Conservation (phyloP, 2,113 vertebrate species). For the Heterochromis multidens region DNA sequence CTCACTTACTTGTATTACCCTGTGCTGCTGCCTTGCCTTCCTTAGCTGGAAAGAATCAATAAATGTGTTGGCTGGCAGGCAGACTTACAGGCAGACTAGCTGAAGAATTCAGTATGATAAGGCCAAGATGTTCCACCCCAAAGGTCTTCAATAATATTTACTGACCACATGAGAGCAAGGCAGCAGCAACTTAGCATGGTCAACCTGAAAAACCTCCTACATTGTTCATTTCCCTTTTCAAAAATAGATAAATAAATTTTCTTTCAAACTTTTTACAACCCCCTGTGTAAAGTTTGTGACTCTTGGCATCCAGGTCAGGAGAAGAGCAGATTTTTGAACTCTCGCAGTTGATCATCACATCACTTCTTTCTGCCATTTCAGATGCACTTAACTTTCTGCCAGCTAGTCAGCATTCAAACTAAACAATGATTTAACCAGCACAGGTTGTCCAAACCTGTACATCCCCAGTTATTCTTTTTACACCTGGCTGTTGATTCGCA, state of each 20-base stretch:
- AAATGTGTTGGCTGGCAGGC: not conserved
- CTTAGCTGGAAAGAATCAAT: conserved; percentile 33
- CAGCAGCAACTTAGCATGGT: not conserved
- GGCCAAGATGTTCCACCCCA: conserved; percentile 30
- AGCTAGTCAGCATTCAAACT: not conserved
- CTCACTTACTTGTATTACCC: not conserved
- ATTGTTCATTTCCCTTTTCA: not conserved
- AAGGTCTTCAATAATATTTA: conserved; percentile 23
- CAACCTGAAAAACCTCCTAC: not conserved
- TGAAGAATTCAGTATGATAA: conserved; percentile 22
- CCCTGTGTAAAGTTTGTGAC: not conserved
- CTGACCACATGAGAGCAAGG: conserved; percentile 31
- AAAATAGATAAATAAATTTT: not conserved
- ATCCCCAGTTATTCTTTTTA: not conserved
- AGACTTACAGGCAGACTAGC: not conserved
- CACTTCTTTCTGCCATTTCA: not conserved
- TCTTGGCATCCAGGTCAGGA: not conserved
- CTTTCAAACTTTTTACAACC: not conserved
- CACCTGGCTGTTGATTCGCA: not conserved
- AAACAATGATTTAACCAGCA: not conserved
- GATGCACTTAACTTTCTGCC: not conserved
- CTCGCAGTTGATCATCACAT: not conserved
- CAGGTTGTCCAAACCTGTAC: not conserved
- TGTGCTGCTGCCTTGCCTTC: not conserved
- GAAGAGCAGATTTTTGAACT: not conserved